These are phyloP conservation scores for Mongoloraphidia duomilia DNA, from an alignment of 2,888 invertebrate genomes.

Conservation along the genomic window DNA sequence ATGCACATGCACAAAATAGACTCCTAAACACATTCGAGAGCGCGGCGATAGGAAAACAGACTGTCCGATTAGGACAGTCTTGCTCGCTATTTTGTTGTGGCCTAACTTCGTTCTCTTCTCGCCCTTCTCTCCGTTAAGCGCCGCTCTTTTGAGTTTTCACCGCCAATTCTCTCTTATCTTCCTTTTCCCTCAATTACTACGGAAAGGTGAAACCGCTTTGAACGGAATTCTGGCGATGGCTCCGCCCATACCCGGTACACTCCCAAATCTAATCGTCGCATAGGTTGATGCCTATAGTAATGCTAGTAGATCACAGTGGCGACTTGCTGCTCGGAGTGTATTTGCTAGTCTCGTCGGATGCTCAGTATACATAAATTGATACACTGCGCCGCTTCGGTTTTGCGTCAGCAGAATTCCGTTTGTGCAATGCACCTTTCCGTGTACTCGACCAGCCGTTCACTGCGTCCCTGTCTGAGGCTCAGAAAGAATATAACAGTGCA, in stretches of 20 bases:
- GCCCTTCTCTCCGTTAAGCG: constrained; percentile 28
- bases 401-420: constrained; percentile 5
- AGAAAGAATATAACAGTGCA: too few species aligned
- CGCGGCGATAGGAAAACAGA: constrained; percentile 29
- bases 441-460: too few species aligned
- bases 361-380: neutral
- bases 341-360: too few species aligned
- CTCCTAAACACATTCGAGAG: constrained; percentile 25
- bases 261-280: too few species aligned
- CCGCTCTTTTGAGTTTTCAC: constrained; percentile 33
- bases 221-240: neutral
- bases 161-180: constrained; percentile 18
- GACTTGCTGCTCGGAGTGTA: too few species aligned
- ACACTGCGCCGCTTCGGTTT: constrained; percentile 6
- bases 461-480: too few species aligned
- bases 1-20: too few species aligned
- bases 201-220: neutral
- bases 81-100: constrained; percentile 36
- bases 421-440: too few species aligned
- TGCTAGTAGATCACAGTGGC: too few species aligned
- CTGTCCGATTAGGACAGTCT: constrained; percentile 32
- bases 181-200: constrained; percentile 9
- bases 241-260: too few species aligned
- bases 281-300: too few species aligned
- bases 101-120: constrained; percentile 36